Evolutionary conservation across 1,140 invertebrate genomes (phyloP).

Genomic region (Drosophila takahashii): DNA sequence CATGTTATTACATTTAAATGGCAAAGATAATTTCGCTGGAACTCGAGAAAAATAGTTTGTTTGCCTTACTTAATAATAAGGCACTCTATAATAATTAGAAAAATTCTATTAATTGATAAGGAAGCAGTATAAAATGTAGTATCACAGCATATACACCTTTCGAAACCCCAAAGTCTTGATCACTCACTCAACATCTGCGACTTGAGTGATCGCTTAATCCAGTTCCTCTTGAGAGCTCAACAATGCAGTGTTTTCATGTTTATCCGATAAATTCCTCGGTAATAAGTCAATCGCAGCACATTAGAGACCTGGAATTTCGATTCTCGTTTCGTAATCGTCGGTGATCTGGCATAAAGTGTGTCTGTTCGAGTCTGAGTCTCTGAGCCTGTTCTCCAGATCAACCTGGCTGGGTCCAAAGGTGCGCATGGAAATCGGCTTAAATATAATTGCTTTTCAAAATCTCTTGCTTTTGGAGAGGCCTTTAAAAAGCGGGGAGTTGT

Average conservation of each 20-base stretch:
- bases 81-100: background rate
- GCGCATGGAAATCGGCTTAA: slow-evolving; percentile 75
- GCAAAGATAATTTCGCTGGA: background rate
- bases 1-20: slow-evolving; percentile 14
- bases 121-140: background rate
- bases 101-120: background rate
- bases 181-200: slow-evolving; percentile 8
- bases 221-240: slow-evolving; percentile 31
- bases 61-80: background rate
- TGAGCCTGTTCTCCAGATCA: slow-evolving; percentile 40
- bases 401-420: slow-evolving; percentile 37
- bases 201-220: slow-evolving; percentile 37
- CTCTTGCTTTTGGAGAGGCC: slow-evolving; percentile 17
- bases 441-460: slow-evolving; percentile 69
- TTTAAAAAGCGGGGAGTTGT: slow-evolving; percentile 13
- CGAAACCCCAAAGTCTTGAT: background rate
- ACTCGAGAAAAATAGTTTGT: background rate
- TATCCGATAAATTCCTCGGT: slow-evolving; percentile 43
- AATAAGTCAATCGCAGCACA: slow-evolving; percentile 51
- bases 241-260: slow-evolving; percentile 25
- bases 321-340: slow-evolving; percentile 48
- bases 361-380: background rate
- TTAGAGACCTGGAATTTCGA: slow-evolving; percentile 46
- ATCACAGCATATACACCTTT: background rate
- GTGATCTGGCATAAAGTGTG: slow-evolving; percentile 40